phyloP scores from a whole-genome alignment of 2,113 vertebrate genomes.

The Silurus asotus region DNA sequence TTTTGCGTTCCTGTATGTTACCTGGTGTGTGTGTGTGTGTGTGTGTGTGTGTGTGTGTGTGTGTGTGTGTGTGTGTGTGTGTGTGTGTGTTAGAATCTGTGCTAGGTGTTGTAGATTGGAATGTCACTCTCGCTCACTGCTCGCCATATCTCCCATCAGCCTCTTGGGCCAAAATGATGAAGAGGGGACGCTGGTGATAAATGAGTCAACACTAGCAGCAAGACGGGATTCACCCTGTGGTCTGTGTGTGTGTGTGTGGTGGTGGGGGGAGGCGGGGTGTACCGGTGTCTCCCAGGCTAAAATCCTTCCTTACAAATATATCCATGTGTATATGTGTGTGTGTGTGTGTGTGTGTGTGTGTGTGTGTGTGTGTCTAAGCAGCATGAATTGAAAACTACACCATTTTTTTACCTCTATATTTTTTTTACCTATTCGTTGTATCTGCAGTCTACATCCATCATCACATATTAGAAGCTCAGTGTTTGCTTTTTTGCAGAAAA shows the following conservation, averaged over 20 bases:
- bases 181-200: constrained; percentile 48
- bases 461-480: not conserved
- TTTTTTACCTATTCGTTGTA: not conserved
- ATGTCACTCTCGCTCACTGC: constrained; percentile 67
- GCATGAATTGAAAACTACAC: not conserved
- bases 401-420: not conserved
- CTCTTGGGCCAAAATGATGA: constrained; percentile 54
- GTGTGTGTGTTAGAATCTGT: constrained; percentile 35
- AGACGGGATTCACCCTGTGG: constrained; percentile 43
- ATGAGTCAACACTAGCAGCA: constrained; percentile 40
- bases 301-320: not conserved
- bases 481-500: not conserved
- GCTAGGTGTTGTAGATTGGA: constrained; percentile 68
- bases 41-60: constrained; percentile 30
- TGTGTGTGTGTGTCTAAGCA: constrained; percentile 17
- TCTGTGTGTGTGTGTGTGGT: constrained; percentile 3
- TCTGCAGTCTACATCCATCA: not conserved
- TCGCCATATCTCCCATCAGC: constrained; percentile 66
- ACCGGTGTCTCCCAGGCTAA: constrained; percentile 16
- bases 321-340: constrained; percentile 1
- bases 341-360: constrained; percentile 14
- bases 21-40: constrained; percentile 30
- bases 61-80: constrained; percentile 24
- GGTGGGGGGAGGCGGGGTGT: not conserved
- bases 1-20: constrained; percentile 12